These are phyloP conservation scores for Seriola aureovittata DNA, from an alignment of 2,113 vertebrate genomes.

Conservation along the genomic window DNA sequence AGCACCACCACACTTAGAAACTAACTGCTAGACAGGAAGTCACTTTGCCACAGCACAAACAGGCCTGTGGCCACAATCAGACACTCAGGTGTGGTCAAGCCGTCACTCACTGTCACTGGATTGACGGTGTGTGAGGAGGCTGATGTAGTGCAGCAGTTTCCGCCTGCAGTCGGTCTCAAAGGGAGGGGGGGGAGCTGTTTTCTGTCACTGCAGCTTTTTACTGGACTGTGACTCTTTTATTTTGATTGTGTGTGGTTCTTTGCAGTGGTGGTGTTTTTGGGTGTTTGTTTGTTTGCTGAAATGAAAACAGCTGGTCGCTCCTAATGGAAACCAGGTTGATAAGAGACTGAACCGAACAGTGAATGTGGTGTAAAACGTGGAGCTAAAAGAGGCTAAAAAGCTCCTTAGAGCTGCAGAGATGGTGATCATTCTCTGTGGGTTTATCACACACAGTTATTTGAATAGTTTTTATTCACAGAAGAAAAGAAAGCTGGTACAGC, in stretches of 20 bases:
- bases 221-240: not conserved
- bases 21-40: constrained; percentile 12
- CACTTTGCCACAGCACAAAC: not conserved
- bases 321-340: too few species aligned
- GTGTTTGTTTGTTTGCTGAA: too few species aligned
- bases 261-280: too few species aligned
- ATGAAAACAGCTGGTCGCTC: too few species aligned
- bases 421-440: too few species aligned
- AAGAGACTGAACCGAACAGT: too few species aligned
- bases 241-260: not conserved
- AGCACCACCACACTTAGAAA: not conserved
- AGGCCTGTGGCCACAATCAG: not conserved
- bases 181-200: not conserved
- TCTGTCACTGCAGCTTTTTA: not conserved
- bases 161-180: not conserved
- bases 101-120: not conserved
- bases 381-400: too few species aligned
- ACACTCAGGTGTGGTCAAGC: not conserved
- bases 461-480: not conserved
- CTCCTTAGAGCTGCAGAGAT: too few species aligned
- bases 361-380: too few species aligned
- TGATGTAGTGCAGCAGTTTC: not conserved
- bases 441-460: not conserved
- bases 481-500: not conserved
- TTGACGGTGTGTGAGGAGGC: not conserved